Conservation (phyloP, 2,797 vertebrate genomes). For the Gallinago stenura region DNA sequence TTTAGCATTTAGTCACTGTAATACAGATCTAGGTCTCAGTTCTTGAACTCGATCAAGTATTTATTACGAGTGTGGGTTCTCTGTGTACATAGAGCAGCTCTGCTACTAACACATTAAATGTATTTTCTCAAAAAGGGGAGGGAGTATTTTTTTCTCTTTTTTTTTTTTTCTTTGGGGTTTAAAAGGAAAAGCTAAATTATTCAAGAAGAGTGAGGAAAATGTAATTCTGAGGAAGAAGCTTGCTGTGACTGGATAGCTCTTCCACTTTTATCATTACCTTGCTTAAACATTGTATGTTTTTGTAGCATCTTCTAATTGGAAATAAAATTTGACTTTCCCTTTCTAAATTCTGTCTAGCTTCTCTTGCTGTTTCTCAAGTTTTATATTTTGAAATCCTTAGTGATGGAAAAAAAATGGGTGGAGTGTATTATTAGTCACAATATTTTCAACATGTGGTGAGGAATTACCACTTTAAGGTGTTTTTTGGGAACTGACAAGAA, state of each 20-base stretch:
- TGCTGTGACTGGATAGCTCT: not conserved
- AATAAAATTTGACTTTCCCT: not conserved
- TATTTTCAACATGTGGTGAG: constrained; percentile 29
- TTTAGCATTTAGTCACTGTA: not conserved
- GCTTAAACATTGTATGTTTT: not conserved
- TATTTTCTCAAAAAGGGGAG: not conserved
- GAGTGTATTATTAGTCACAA: constrained; percentile 34
- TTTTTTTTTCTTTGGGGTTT: not conserved
- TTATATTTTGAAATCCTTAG: constrained; percentile 12
- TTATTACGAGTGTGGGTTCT: not conserved
- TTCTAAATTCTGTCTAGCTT: not conserved
- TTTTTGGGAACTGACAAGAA: not conserved
- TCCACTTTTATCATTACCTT: not conserved
- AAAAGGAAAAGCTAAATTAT: not conserved
- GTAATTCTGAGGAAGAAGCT: not conserved
- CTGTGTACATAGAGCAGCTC: not conserved
- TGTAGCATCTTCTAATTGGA: not conserved
- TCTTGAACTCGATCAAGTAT: constrained; percentile 17
- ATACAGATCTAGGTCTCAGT: not conserved
- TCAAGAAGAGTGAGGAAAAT: not conserved
- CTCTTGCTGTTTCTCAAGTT: not conserved
- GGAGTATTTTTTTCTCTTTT: not conserved
- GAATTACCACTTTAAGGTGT: not conserved
- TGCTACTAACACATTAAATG: not conserved
- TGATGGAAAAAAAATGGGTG: constrained; percentile 13